Evolutionary conservation across 64 coral and sea anemone genomes (phyloP).

Genomic region (Astreopora myriophthalma): DNA sequence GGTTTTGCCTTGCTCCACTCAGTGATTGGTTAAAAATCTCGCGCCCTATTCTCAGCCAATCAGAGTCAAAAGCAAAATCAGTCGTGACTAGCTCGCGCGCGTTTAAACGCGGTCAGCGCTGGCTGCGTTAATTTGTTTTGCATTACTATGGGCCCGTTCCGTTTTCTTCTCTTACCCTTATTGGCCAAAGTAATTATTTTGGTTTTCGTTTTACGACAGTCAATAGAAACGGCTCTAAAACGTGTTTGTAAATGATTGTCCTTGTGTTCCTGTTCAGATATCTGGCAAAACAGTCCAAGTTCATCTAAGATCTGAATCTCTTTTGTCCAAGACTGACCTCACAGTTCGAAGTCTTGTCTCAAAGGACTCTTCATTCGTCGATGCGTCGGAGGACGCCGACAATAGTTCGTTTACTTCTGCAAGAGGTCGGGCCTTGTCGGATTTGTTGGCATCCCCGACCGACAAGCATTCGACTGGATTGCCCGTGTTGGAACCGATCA

Average conservation of each 20-base stretch:
- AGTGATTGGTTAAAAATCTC: too few relatives aligned
- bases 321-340: conserved; percentile 80
- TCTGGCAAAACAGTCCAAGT: conserved; percentile 70
- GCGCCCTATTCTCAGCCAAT: too few relatives aligned
- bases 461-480: conserved; percentile 22
- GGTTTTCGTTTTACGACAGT: too few relatives aligned
- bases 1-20: too few relatives aligned
- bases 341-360: conserved; percentile 81
- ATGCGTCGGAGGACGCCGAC: not conserved
- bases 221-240: too few relatives aligned
- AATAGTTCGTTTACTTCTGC: conserved; percentile 22
- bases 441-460: conserved; percentile 69
- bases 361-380: conserved; percentile 44
- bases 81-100: too few relatives aligned
- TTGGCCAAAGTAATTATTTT: too few relatives aligned
- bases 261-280: conserved; percentile 37
- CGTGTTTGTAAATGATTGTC: not conserved
- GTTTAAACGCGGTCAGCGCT: too few relatives aligned
- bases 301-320: conserved; percentile 75
- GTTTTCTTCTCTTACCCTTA: too few relatives aligned
- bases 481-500: conserved; percentile 88
- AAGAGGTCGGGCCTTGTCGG: conserved; percentile 83
- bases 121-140: too few relatives aligned
- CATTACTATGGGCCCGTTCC: too few relatives aligned
- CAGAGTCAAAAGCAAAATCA: too few relatives aligned